Percentiles rank a stretch among this genome's conserved stretches.
phyloP scores from a whole-genome alignment of 2,888 invertebrate species.

The Ctena decussata region DNA sequence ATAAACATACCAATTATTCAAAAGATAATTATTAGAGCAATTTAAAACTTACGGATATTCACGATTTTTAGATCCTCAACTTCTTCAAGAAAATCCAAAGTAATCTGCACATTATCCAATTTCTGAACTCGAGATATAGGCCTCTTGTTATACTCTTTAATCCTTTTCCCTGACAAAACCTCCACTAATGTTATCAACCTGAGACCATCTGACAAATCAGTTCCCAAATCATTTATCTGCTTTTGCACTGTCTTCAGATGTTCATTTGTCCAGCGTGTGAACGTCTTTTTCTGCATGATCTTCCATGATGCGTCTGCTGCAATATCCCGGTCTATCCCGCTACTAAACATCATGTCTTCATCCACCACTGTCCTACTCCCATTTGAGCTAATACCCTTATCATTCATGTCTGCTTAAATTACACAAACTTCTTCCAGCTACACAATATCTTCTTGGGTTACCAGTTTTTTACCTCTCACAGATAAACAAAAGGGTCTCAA shows the following conservation, averaged over 20 bases:
- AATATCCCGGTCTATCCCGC: slow-evolving; percentile 90
- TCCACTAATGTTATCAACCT: slow-evolving; percentile 89
- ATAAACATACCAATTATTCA: too few species aligned
- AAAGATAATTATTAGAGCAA: too few species aligned
- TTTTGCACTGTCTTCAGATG: slow-evolving; percentile 94
- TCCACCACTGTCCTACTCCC: neutral
- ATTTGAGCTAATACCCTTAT: neutral
- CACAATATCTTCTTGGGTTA: neutral
- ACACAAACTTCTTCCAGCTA: neutral
- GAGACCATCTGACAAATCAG: slow-evolving; percentile 95
- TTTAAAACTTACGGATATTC: slow-evolving; percentile 97
- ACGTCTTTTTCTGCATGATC: slow-evolving; percentile 97
- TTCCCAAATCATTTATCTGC: slow-evolving; percentile 93
- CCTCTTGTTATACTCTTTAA: slow-evolving; percentile 94
- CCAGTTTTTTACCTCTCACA: neutral
- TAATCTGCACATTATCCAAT: slow-evolving; percentile 96
- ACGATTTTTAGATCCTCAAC: slow-evolving; percentile 96
- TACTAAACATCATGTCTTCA: slow-evolving; percentile 4
- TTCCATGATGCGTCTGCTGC: slow-evolving; percentile 98
- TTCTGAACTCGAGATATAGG: slow-evolving; percentile 96
- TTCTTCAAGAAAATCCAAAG: slow-evolving; percentile 93
- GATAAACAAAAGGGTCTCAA: neutral
- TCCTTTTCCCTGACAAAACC: slow-evolving; percentile 93
- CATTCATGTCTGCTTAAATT: slow-evolving; percentile 2
- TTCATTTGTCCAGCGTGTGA: slow-evolving; percentile 97